These are phyloP conservation scores for Bombylius major DNA, from an alignment of 2,888 invertebrate genomes.

Conservation along the genomic window DNA sequence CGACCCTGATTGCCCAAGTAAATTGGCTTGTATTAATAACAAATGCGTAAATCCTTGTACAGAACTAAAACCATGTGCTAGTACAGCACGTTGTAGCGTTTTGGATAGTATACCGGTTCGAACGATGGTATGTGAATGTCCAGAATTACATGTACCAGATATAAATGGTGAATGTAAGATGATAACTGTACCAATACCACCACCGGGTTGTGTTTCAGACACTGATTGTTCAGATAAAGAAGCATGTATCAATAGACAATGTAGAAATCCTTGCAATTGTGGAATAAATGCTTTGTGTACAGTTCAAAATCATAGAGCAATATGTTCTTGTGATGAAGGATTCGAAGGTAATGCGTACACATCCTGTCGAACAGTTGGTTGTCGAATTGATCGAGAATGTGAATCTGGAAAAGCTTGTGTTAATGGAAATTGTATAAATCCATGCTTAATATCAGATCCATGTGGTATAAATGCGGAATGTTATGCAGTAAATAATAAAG, in stretches of 20 bases:
- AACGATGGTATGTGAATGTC: conserved; percentile 80
- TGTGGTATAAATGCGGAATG: conserved; percentile 78
- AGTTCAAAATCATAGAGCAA: conserved; percentile 70
- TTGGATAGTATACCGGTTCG: conserved; percentile 74
- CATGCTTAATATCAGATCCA: conserved; percentile 65
- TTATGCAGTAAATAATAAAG: conserved; percentile 54
- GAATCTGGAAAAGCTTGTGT: conserved; percentile 70
- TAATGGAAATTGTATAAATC: conserved; percentile 74
- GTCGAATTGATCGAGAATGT: conserved; percentile 72
- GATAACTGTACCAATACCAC: conserved; percentile 49
- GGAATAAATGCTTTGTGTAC: conserved; percentile 72
- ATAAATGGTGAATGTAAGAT: conserved; percentile 65
- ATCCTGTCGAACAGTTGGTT: conserved; percentile 67
- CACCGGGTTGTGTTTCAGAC: conserved; percentile 65
- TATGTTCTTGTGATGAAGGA: conserved; percentile 73
- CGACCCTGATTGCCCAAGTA: conserved; percentile 69
- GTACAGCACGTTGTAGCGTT: conserved; percentile 65
- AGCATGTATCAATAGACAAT: conserved; percentile 75
- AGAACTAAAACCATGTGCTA: conserved; percentile 61
- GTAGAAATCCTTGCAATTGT: conserved; percentile 78
- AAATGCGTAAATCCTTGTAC: conserved; percentile 68
- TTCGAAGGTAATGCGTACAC: conserved; percentile 79
- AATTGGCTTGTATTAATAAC: conserved; percentile 66
- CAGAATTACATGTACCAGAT: conserved; percentile 72
- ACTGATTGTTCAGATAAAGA: conserved; percentile 65